Evolutionary conservation across 92 coral and sea anemone genomes (phyloP).

Genomic region (Plumapathes pennacea): DNA sequence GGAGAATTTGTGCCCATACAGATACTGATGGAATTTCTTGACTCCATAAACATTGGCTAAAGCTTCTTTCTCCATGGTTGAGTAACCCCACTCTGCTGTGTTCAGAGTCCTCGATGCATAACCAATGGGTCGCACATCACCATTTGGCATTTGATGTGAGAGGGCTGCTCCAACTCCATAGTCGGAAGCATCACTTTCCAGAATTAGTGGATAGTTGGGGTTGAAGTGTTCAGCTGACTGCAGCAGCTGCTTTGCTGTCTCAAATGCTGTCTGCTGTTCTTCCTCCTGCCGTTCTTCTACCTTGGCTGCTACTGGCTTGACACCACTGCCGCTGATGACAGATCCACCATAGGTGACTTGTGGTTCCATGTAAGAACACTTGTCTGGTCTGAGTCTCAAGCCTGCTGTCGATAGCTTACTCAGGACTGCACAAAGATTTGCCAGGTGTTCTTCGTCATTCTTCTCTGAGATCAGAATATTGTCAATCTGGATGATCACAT

Average conservation of each 20-base stretch:
- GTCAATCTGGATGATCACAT: no score
- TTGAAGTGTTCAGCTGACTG: not conserved
- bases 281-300: no score
- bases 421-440: not conserved
- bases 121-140: no score
- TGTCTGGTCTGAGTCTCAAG: not conserved
- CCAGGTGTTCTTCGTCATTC: not conserved
- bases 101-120: no score
- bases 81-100: no score
- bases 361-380: not conserved
- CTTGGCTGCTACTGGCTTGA: no score
- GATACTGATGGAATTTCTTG: slow-evolving; percentile 37
- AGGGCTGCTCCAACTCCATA: not conserved
- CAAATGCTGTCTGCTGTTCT: not conserved
- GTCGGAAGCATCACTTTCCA: not conserved
- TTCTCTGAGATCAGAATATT: no score
- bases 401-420: not conserved
- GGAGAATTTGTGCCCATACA: slow-evolving; percentile 31
- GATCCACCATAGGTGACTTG: not conserved
- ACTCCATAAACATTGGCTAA: no score
- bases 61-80: no score
- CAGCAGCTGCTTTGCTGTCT: not conserved
- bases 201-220: not conserved
- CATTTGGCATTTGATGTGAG: no score
- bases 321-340: no score